Evolutionary conservation across 2,888 invertebrate genomes (phyloP).

Genomic region (Rugalucina vietnamica): DNA sequence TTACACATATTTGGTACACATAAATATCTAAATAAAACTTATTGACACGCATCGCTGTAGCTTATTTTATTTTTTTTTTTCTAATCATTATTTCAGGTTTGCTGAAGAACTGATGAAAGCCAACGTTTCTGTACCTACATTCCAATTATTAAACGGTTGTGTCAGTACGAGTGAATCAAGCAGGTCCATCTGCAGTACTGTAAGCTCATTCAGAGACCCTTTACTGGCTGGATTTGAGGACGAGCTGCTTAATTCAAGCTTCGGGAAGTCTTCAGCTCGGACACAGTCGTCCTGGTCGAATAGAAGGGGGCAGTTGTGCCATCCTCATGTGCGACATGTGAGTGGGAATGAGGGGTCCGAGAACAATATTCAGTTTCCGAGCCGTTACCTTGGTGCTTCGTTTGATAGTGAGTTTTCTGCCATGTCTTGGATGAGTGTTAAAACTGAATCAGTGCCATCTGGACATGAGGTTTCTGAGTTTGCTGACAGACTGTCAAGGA

Average conservation of each 20-base stretch:
- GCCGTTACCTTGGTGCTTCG: conserved; percentile 36
- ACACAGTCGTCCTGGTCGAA: conserved; percentile 61
- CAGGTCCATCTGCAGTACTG: conserved; percentile 74
- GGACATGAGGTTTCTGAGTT: conserved; percentile 56
- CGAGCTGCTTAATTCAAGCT: conserved; percentile 70
- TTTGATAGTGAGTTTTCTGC: conserved; percentile 61
- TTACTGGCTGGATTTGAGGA: conserved; percentile 76
- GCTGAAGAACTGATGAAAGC: conserved; percentile 80
- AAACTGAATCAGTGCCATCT: conserved; percentile 28
- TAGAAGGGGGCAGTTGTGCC: conserved; percentile 48
- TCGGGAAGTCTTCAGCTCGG: conserved; percentile 39
- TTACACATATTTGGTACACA: too few species aligned
- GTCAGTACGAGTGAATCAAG: conserved; percentile 70
- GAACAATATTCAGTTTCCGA: conserved; percentile 24
- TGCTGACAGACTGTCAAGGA: conserved; percentile 63
- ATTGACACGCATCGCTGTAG: too few species aligned
- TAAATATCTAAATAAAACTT: too few species aligned
- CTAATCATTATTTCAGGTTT: conserved; percentile 74
- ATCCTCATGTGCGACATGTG: conserved; percentile 8
- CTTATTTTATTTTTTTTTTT: background rate
- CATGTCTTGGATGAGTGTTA: conserved; percentile 45
- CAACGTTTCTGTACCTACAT: conserved; percentile 73
- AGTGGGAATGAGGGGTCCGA: background rate
- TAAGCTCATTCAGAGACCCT: conserved; percentile 74
- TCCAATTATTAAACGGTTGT: conserved; percentile 67